Evolutionary conservation across 2,888 invertebrate species (phyloP).

Genomic region (Villa cingulata): DNA sequence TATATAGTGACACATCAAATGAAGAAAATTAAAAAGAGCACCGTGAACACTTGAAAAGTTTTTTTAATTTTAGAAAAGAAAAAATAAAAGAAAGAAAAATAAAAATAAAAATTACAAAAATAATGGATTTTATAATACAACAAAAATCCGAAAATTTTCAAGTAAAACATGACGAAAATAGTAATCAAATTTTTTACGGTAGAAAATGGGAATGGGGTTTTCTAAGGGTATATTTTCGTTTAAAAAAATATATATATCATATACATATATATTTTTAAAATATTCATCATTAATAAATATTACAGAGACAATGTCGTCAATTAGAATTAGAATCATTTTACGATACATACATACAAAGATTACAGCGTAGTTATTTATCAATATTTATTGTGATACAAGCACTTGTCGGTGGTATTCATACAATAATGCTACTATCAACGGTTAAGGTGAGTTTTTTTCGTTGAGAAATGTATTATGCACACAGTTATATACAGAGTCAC

Average conservation of each 20-base stretch:
- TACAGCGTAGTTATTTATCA: conserved; percentile 64
- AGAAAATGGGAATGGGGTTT: conserved; percentile 36
- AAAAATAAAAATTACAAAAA: not conserved
- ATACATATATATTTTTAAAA: not conserved
- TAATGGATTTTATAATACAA: not conserved
- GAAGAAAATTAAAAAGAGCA: too few species aligned
- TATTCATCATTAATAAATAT: too few species aligned
- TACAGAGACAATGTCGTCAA: conserved; percentile 60
- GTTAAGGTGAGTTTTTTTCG: conserved; percentile 29
- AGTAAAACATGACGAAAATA: not conserved
- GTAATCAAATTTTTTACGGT: conserved; percentile 20
- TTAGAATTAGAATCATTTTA: conserved; percentile 62
- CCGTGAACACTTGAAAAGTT: too few species aligned
- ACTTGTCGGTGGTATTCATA: conserved; percentile 49
- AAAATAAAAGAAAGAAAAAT: too few species aligned
- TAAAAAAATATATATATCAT: too few species aligned
- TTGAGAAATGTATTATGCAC: too few species aligned
- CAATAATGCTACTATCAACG: conserved; percentile 41
- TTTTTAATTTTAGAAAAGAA: too few species aligned
- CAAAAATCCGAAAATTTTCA: not conserved
- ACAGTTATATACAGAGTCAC: too few species aligned
- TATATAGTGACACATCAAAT: too few species aligned
- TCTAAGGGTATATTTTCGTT: conserved; percentile 26
- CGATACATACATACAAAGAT: conserved; percentile 58
- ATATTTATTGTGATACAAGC: conserved; percentile 59